phyloP scores from a whole-genome alignment of 2,797 vertebrate genomes.

The Simalia tracyae region DNA sequence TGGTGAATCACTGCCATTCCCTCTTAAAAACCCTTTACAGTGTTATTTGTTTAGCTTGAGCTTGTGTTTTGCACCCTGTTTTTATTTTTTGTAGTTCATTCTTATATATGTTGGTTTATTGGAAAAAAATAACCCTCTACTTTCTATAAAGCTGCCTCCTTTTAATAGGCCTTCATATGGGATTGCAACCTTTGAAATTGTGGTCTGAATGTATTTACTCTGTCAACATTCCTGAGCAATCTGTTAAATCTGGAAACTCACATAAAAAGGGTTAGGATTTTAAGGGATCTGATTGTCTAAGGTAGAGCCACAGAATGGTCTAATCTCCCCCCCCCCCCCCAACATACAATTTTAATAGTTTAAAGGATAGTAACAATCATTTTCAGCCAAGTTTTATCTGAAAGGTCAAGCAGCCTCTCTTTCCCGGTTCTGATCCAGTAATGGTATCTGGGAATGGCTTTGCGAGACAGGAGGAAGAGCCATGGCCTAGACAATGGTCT shows the following conservation, averaged over 20 bases:
- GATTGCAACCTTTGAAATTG: background rate
- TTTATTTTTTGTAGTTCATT: background rate
- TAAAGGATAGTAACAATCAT: background rate
- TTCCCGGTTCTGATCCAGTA: background rate
- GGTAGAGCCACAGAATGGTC: background rate
- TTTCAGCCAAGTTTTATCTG: background rate
- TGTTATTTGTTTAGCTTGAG: constrained; percentile 19
- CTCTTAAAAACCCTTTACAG: background rate
- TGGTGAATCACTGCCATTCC: background rate
- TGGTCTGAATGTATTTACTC: background rate
- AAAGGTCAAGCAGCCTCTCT: background rate
- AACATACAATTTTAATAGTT: too few species aligned
- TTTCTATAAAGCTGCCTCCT: background rate
- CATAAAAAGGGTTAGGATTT: background rate
- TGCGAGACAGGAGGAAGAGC: background rate
- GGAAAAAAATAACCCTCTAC: background rate
- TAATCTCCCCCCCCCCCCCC: too few species aligned
- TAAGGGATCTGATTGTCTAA: background rate
- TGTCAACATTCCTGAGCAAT: background rate
- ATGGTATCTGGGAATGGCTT: background rate
- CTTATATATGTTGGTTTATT: background rate
- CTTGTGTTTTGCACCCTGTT: background rate
- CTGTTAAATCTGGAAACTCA: background rate
- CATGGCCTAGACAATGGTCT: background rate
- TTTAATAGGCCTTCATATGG: background rate